Conservation (phyloP, 1,140 invertebrate genomes). For the Pogonomyrmex barbatus region DNA sequence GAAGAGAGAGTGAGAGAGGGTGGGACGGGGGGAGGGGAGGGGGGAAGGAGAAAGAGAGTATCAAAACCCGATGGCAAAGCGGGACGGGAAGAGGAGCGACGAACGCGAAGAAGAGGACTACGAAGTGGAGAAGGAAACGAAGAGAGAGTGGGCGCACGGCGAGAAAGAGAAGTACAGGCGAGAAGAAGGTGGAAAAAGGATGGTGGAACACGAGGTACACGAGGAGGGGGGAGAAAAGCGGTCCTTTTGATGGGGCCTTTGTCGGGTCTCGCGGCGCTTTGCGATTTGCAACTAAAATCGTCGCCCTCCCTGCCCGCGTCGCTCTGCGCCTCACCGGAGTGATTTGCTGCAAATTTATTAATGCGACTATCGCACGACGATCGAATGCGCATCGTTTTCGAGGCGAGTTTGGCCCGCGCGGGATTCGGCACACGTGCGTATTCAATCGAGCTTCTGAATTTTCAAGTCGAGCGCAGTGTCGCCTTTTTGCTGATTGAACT, state of each 20-base stretch:
- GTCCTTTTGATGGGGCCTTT: slow-evolving; percentile 85
- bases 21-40: slow-evolving; percentile 7
- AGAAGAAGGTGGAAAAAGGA: slow-evolving; percentile 61
- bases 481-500: neutral
- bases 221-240: slow-evolving; percentile 75
- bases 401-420: neutral
- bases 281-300: slow-evolving; percentile 86
- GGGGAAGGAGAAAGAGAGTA: slow-evolving; percentile 14
- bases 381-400: slow-evolving; percentile 49
- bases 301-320: slow-evolving; percentile 74
- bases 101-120: slow-evolving; percentile 47
- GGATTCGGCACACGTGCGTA: slow-evolving; percentile 40
- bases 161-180: slow-evolving; percentile 53
- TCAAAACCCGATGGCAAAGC: slow-evolving; percentile 39
- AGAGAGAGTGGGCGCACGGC: slow-evolving; percentile 51
- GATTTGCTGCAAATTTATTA: slow-evolving; percentile 86
- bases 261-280: slow-evolving; percentile 86
- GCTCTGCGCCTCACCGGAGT: slow-evolving; percentile 68
- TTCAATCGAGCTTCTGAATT: slow-evolving; percentile 62
- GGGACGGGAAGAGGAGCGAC: slow-evolving; percentile 37
- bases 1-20: slow-evolving; percentile 20
- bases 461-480: neutral
- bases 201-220: slow-evolving; percentile 29
- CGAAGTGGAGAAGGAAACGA: slow-evolving; percentile 39
- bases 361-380: slow-evolving; percentile 77